Percentiles rank a stretch among this genome's conserved stretches.
Conservation (phyloP, 2,113 vertebrate species). For the Perca schrenkii region DNA sequence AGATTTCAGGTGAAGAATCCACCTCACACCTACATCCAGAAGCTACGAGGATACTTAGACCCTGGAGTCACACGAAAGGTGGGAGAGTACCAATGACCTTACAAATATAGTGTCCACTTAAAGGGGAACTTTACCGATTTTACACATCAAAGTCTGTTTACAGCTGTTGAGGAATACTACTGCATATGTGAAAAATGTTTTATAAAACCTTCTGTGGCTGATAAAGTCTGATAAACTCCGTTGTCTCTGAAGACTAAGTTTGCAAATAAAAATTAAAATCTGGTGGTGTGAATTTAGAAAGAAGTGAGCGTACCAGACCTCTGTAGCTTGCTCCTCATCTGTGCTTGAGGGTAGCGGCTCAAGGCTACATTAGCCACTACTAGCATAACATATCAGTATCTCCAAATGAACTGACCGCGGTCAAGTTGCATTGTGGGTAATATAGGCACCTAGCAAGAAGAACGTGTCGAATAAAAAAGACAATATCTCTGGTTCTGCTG, state of each 20-base stretch:
- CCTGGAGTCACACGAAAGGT: slow-evolving; percentile 95
- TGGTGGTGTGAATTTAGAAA: neutral
- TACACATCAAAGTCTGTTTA: neutral
- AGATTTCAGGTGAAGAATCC: slow-evolving; percentile 98
- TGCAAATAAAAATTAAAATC: neutral
- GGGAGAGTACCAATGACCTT: slow-evolving; percentile 21
- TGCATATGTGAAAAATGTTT: neutral
- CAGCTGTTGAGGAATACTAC: neutral
- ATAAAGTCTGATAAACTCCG: neutral
- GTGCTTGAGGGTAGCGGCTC: neutral
- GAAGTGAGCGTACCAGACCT: neutral
- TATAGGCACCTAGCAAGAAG: neutral
- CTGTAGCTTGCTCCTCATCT: neutral
- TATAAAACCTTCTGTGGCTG: neutral
- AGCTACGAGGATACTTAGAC: slow-evolving; percentile 94
- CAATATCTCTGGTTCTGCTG: neutral
- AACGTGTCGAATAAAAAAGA: no score
- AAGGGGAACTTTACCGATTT: neutral
- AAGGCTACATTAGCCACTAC: neutral
- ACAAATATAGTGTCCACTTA: neutral
- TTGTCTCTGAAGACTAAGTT: neutral
- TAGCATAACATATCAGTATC: neutral
- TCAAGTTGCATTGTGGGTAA: slow-evolving; percentile 9
- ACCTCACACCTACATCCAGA: slow-evolving; percentile 96
- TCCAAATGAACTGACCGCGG: neutral